Percentiles rank a stretch among this genome's conserved stretches.
phyloP scores from a whole-genome alignment of 1,140 invertebrate species.

The Brachystomella parvula region DNA sequence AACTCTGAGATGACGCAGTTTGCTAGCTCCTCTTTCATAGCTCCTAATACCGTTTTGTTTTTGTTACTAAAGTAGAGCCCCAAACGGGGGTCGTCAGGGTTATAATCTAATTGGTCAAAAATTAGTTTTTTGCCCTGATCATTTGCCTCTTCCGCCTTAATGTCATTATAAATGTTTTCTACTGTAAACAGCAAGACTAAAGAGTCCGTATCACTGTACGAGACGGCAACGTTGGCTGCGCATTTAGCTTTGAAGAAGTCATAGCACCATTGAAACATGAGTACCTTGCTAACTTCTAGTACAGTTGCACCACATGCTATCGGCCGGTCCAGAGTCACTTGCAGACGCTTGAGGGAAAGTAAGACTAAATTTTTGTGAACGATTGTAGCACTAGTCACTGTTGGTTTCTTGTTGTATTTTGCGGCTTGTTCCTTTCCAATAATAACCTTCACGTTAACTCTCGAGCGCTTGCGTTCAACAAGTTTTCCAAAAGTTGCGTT shows the following conservation, averaged over 20 bases:
- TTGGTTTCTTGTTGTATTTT: slow-evolving; percentile 4
- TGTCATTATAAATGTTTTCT: slow-evolving; percentile 15
- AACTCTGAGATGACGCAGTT: neutral
- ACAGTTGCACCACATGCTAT: neutral
- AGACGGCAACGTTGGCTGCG: neutral
- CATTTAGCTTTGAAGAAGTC: slow-evolving; percentile 1
- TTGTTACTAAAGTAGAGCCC: neutral
- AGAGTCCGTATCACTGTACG: slow-evolving; percentile 19
- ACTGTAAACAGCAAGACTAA: neutral
- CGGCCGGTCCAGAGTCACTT: slow-evolving; percentile 14
- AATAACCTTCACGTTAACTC: slow-evolving; percentile 9
- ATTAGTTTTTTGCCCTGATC: no score
- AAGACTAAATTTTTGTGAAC: neutral
- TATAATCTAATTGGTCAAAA: neutral
- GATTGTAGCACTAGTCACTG: neutral
- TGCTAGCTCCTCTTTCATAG: neutral
- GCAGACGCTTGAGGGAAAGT: neutral
- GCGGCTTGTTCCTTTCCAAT: neutral
- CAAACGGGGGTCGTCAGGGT: neutral
- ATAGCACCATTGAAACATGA: slow-evolving; percentile 14
- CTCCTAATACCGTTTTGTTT: neutral
- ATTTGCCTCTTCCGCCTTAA: neutral
- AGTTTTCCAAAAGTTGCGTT: slow-evolving; percentile 31
- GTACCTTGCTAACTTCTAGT: slow-evolving; percentile 14
- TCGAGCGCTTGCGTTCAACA: slow-evolving; percentile 38